A percentile compares a stretch with the other conserved stretches of the same genome.
Evolutionary conservation across 2,888 invertebrate species (phyloP).

Genomic region (Phengaris arion): DNA sequence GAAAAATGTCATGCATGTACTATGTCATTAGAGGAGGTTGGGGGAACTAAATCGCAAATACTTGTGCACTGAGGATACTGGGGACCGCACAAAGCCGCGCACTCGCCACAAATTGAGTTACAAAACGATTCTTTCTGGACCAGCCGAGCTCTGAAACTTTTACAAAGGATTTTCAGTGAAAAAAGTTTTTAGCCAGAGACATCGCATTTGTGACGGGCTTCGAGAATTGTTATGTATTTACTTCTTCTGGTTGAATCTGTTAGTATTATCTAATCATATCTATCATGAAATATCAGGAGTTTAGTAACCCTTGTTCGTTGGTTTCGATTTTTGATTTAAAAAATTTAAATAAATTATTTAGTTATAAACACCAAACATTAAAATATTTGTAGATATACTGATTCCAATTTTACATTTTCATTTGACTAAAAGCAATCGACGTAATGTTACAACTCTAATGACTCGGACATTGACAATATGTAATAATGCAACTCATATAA

Average conservation of each 20-base stretch:
- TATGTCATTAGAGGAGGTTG: slow-evolving; percentile 36
- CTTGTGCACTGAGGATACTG: slow-evolving; percentile 34
- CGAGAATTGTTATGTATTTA: neutral
- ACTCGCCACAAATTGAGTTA: slow-evolving; percentile 72
- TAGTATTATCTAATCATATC: too few relatives aligned
- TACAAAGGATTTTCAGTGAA: slow-evolving; percentile 46
- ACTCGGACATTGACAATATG: too few relatives aligned
- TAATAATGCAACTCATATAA: too few relatives aligned
- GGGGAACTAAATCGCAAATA: slow-evolving; percentile 36
- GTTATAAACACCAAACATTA: too few relatives aligned
- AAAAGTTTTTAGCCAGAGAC: slow-evolving; percentile 13
- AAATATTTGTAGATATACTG: neutral
- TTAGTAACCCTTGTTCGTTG: too few relatives aligned
- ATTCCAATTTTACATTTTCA: neutral
- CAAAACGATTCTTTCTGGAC: slow-evolving; percentile 70
- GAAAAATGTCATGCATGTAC: slow-evolving; percentile 23
- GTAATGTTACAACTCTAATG: too few relatives aligned
- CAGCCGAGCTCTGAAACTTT: slow-evolving; percentile 62
- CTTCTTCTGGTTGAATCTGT: neutral
- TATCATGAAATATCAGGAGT: too few relatives aligned
- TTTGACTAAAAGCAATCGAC: too few relatives aligned
- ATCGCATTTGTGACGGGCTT: neutral
- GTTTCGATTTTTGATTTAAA: too few relatives aligned
- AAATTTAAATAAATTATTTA: too few relatives aligned
- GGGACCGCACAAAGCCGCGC: slow-evolving; percentile 47